phyloP scores from a whole-genome alignment of 2,797 vertebrate genomes.

The Tenualosa ilisha region DNA sequence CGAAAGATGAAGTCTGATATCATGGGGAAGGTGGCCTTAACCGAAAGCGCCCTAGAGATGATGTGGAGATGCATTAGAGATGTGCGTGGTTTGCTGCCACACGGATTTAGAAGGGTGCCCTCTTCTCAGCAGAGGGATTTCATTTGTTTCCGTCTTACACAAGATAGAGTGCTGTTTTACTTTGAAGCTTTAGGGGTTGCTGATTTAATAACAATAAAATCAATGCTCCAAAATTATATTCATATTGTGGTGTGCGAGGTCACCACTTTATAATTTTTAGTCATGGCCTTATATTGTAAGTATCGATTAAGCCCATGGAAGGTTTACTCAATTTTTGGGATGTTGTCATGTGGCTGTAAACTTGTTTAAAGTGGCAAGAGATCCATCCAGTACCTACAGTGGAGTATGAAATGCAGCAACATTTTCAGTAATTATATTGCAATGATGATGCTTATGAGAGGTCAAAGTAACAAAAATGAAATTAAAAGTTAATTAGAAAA shows the following conservation, averaged over 20 bases:
- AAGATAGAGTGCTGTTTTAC: background rate
- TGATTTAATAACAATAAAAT: slow-evolving; percentile 1
- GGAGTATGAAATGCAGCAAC: too few species aligned
- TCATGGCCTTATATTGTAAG: background rate
- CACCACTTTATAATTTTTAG: background rate
- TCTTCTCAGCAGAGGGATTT: background rate
- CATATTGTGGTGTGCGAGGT: background rate
- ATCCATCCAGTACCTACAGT: background rate
- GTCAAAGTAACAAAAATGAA: too few species aligned
- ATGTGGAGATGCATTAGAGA: background rate
- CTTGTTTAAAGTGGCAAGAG: background rate
- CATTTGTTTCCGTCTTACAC: background rate
- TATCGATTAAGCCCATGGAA: background rate
- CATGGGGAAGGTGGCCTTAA: background rate
- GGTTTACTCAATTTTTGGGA: background rate
- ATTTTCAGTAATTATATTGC: too few species aligned
- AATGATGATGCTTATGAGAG: too few species aligned
- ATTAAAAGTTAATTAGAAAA: too few species aligned
- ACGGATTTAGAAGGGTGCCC: background rate
- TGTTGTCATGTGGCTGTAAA: background rate
- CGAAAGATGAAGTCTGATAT: background rate
- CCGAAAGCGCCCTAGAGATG: background rate
- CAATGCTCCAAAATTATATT: background rate
- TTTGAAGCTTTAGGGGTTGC: background rate
- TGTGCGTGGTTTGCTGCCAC: background rate